Evolutionary conservation across 2,797 vertebrate genomes (phyloP).

Genomic region (Sylvia borin): DNA sequence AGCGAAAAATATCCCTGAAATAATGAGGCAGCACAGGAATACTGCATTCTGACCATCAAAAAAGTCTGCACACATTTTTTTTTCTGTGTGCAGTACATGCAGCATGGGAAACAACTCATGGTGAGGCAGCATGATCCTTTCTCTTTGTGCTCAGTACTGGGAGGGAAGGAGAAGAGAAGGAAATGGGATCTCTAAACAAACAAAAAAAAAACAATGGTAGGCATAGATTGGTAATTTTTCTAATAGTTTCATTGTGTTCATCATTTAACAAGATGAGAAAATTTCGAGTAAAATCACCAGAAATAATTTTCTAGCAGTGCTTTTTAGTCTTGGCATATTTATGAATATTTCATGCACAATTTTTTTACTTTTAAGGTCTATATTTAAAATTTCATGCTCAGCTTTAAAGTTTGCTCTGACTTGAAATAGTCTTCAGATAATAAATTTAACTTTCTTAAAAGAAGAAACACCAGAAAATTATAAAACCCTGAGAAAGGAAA

Average conservation of each 20-base stretch:
- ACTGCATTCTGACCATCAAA: background rate
- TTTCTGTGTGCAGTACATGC: background rate
- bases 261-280: background rate
- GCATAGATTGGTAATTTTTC: background rate
- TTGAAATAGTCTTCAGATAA: constrained; percentile 2
- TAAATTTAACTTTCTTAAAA: background rate
- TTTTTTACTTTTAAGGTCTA: background rate
- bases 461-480: background rate
- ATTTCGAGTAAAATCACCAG: background rate
- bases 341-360: background rate
- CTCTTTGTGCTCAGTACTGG: background rate
- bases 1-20: background rate
- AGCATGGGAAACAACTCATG: background rate
- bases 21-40: constrained; percentile 15
- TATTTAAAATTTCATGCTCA: constrained; percentile 18
- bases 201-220: background rate
- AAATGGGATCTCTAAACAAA: background rate
- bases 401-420: background rate
- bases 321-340: background rate
- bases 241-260: background rate
- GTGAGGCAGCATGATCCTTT: background rate
- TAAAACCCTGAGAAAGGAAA: background rate
- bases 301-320: background rate
- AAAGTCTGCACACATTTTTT: background rate
- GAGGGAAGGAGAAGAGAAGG: background rate